phyloP scores from a whole-genome alignment of 2,888 invertebrate species.

The Stenoptilia bipunctidactyla region DNA sequence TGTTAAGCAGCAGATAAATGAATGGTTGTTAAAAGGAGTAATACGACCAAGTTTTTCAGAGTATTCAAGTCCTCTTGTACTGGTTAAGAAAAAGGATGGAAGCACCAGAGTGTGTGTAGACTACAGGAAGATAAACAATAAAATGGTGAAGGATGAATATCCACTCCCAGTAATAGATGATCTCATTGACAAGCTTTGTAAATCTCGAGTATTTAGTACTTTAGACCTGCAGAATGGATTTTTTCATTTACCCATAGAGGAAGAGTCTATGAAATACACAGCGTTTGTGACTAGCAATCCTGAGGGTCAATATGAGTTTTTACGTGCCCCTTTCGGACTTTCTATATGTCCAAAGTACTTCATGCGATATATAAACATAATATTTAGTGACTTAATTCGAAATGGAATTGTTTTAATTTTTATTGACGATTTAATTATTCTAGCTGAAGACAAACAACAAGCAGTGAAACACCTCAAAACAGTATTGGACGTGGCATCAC shows the following conservation, averaged over 20 bases:
- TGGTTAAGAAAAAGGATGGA: neutral
- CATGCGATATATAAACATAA: slow-evolving; percentile 1
- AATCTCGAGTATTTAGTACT: slow-evolving; percentile 12
- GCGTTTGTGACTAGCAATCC: slow-evolving; percentile 27
- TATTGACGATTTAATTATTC: neutral
- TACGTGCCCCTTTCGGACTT: slow-evolving; percentile 35
- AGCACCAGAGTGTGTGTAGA: slow-evolving; percentile 24
- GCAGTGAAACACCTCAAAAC: neutral
- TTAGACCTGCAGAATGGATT: slow-evolving; percentile 27
- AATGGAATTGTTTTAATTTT: neutral
- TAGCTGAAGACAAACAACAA: neutral
- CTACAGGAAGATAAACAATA: slow-evolving; percentile 28
- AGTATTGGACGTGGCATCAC: neutral
- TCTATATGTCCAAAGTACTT: slow-evolving; percentile 24
- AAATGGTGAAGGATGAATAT: slow-evolving; percentile 24
- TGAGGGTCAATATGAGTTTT: slow-evolving; percentile 20
- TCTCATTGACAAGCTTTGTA: slow-evolving; percentile 28
- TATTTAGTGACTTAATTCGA: neutral
- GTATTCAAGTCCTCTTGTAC: slow-evolving; percentile 5
- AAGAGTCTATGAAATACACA: slow-evolving; percentile 24
- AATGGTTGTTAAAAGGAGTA: slow-evolving; percentile 12
- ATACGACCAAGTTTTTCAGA: slow-evolving; percentile 14
- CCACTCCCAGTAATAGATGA: slow-evolving; percentile 34
- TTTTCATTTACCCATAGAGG: slow-evolving; percentile 27
- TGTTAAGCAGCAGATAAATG: slow-evolving; percentile 13